A percentile compares a stretch with the other conserved stretches of the same genome.
phyloP scores from a whole-genome alignment of 1,140 invertebrate species.

The Wasmannia auropunctata region DNA sequence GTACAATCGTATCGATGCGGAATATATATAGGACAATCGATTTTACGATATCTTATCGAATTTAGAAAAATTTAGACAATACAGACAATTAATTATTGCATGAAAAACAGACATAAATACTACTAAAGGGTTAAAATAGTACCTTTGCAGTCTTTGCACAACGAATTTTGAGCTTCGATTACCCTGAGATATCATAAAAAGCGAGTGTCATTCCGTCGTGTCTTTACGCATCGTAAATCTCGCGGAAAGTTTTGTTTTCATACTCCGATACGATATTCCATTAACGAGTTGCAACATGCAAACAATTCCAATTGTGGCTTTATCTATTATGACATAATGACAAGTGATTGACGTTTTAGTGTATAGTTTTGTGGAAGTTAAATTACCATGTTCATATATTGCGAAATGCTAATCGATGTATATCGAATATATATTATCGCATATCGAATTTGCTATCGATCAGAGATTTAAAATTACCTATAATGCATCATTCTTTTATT shows the following conservation, averaged over 20 bases:
- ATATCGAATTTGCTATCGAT: not conserved
- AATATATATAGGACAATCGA: not conserved
- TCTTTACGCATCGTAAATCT: not conserved
- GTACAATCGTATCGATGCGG: not conserved
- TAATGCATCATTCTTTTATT: not conserved
- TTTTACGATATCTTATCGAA: not conserved
- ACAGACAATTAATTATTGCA: not conserved
- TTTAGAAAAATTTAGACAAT: not conserved
- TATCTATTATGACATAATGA: conserved; percentile 1
- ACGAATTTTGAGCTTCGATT: not conserved
- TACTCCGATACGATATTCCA: not conserved
- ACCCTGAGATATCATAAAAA: not conserved
- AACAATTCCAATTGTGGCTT: not conserved
- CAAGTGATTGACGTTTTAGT: conserved; percentile 12
- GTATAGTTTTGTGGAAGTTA: not conserved
- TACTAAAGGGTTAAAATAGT: not conserved
- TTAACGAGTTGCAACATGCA: not conserved
- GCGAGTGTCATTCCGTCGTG: not conserved
- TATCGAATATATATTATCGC: not conserved
- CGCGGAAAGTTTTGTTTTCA: not conserved
- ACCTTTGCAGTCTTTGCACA: not conserved
- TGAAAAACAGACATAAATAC: not conserved
- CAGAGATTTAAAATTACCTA: not conserved
- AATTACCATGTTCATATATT: not conserved
- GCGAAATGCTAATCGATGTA: conserved; percentile 8